Evolutionary conservation across 2,888 invertebrate genomes (phyloP).

Genomic region (Lissocephala sabroskyi): DNA sequence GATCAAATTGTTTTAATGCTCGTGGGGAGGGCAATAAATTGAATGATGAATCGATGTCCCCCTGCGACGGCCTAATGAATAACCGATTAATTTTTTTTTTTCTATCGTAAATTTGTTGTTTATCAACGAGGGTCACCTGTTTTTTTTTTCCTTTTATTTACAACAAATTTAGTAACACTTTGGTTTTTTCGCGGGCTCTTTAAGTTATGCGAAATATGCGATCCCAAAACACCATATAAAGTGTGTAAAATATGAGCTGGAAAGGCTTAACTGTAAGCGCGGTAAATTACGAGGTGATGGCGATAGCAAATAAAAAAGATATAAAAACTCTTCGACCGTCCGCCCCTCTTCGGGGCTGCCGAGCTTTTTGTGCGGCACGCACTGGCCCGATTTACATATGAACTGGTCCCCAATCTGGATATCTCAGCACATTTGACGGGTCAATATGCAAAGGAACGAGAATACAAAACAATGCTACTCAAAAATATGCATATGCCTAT

Average conservation of each 20-base stretch:
- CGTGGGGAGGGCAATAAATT: slow-evolving; percentile 49
- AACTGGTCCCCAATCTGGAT: slow-evolving; percentile 40
- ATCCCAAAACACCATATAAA: slow-evolving; percentile 42
- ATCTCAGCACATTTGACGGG: slow-evolving; percentile 43
- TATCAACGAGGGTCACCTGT: too few species aligned
- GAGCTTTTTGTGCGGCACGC: slow-evolving; percentile 30
- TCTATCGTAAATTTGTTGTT: background rate
- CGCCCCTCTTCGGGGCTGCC: slow-evolving; percentile 8
- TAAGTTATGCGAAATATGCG: slow-evolving; percentile 54
- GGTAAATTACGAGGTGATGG: slow-evolving; percentile 45
- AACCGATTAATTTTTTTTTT: slow-evolving; percentile 42
- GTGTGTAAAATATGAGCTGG: slow-evolving; percentile 43
- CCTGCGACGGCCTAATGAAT: slow-evolving; percentile 37
- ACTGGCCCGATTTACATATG: slow-evolving; percentile 41
- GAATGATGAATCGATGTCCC: slow-evolving; percentile 34
- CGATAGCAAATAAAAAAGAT: slow-evolving; percentile 35
- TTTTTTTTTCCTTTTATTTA: slow-evolving; percentile 13
- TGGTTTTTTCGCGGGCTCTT: slow-evolving; percentile 11
- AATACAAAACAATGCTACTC: too few species aligned
- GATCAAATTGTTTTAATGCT: slow-evolving; percentile 12
- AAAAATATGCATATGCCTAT: too few species aligned
- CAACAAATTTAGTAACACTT: slow-evolving; percentile 24
- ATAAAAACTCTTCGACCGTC: slow-evolving; percentile 1
- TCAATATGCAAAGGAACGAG: slow-evolving; percentile 23
- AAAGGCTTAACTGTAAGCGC: slow-evolving; percentile 49